Conservation (phyloP, 2,113 vertebrate species). For the Menidia beryllina region DNA sequence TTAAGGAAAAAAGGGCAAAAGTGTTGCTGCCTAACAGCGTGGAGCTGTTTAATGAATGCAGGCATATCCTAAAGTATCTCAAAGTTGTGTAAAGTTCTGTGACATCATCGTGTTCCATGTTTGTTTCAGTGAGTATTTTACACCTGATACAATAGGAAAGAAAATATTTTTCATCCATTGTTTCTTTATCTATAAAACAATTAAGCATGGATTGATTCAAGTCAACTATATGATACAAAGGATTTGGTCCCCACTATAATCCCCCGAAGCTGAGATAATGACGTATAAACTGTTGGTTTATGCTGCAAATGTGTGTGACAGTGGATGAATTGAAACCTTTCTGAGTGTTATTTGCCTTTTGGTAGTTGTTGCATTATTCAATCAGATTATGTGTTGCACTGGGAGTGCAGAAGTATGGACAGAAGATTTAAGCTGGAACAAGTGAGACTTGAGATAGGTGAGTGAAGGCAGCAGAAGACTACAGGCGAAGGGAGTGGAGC, state of each 20-base stretch:
- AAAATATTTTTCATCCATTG: neutral
- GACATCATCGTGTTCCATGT: neutral
- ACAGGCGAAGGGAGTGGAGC: no score
- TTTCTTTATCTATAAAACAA: constrained; percentile 9
- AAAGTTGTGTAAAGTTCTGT: neutral
- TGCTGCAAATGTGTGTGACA: constrained; percentile 7
- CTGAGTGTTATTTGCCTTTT: constrained; percentile 2
- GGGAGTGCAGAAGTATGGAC: no score
- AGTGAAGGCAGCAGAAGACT: no score
- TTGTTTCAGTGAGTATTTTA: neutral
- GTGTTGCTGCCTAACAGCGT: neutral
- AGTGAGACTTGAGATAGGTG: no score
- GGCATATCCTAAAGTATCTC: neutral
- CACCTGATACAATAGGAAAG: neutral
- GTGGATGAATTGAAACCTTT: neutral
- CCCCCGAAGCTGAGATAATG: constrained; percentile 18
- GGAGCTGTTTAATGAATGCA: neutral
- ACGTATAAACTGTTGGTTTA: constrained; percentile 24
- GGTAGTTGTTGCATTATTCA: constrained; percentile 5
- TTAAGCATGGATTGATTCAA: constrained; percentile 14
- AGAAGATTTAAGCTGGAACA: no score
- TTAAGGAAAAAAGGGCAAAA: neutral
- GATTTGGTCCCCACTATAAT: constrained; percentile 11
- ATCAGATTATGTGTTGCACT: neutral
- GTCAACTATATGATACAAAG: constrained; percentile 8